phyloP scores from a whole-genome alignment of 2,113 vertebrate species.

The Pelobates fuscus region DNA sequence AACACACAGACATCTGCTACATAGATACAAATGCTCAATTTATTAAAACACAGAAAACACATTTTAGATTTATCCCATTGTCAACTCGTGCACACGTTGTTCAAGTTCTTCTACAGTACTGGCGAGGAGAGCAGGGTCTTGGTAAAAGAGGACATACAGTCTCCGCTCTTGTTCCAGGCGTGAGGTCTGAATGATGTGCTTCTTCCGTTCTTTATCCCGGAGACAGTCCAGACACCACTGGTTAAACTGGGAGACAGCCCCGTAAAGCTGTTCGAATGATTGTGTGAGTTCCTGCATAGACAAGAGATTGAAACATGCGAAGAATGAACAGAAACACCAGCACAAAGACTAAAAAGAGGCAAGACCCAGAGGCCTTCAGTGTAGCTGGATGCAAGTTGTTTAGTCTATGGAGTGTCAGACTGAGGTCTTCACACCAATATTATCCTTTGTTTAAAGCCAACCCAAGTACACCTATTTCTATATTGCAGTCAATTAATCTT shows the following conservation, averaged over 20 bases:
- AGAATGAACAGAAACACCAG: too few relatives aligned
- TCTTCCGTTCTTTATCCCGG: constrained; percentile 47
- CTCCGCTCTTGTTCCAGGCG: constrained; percentile 9
- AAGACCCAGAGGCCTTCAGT: not conserved
- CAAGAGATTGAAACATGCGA: not conserved
- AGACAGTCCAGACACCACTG: constrained; percentile 62
- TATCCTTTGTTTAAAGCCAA: too few relatives aligned
- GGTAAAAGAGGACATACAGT: constrained; percentile 32
- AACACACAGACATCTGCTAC: too few relatives aligned
- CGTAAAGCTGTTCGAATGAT: constrained; percentile 38
- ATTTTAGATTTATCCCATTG: too few relatives aligned
- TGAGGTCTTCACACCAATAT: too few relatives aligned
- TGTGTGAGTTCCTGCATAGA: constrained; percentile 8
- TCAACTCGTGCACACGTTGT: constrained; percentile 2
- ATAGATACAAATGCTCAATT: too few relatives aligned
- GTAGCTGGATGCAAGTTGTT: too few relatives aligned
- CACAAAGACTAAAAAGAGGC: not conserved
- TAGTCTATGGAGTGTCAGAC: too few relatives aligned
- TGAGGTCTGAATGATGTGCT: constrained; percentile 41
- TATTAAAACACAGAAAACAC: too few relatives aligned
- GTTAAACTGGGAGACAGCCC: constrained; percentile 41
- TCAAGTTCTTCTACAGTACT: constrained; percentile 8
- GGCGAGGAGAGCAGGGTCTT: constrained; percentile 27
- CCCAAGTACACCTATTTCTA: too few relatives aligned
- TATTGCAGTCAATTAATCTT: too few relatives aligned